Base-by-base conservation (phyloP, 2,113 vertebrate genomes). In the Globicephala melas region DNA sequence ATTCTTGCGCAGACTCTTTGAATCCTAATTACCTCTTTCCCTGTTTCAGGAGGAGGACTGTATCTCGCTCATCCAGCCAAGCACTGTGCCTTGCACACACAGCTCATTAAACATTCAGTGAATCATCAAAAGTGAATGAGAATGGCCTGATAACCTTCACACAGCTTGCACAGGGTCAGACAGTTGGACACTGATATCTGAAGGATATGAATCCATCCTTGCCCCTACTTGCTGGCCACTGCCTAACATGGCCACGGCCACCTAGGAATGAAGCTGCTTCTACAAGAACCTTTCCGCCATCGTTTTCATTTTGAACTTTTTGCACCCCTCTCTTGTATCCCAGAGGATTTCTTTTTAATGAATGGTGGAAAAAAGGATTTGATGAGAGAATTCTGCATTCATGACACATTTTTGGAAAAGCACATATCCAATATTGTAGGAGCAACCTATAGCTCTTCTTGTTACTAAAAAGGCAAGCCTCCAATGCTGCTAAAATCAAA, bases 401-500 rank as follows among this genome's bases (percentile, higher is more conserved):
- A 53, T 47, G 77, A 62, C 33, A 84, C 31, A 73, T 91, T 95
- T 95, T 63, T 91, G 77, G 91, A 36, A 96, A 95, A 95, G 20
- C 47, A 68, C 36, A 44, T 50, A 58, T 73, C 86, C 81, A 83
- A 38, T 91, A 63, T 44, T 47, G 31, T 53, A 85, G 44, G 70
- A 94, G 36, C 58, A 87, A 91, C 71, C 86, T 70, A 62, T 65
- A 77, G 80, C 11, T 85, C 73, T 91, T 60, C 3, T 0, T 18
- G 44, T 96, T 96, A 95, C 90, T 97, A 95, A 91, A 94, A 94
- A 95, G 94, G 76, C 81, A 91, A 88, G 62, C 53, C 67, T 94
- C 82, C 84, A 82, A n/a, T 18, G 8, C 50, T 67, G n/a, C 94
- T 81, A 17, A 58, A 94, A 88, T 81, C 85, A 89, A 95, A 95